Conservation (phyloP, 2,113 vertebrate genomes). For the Macroglossus sobrinus region DNA sequence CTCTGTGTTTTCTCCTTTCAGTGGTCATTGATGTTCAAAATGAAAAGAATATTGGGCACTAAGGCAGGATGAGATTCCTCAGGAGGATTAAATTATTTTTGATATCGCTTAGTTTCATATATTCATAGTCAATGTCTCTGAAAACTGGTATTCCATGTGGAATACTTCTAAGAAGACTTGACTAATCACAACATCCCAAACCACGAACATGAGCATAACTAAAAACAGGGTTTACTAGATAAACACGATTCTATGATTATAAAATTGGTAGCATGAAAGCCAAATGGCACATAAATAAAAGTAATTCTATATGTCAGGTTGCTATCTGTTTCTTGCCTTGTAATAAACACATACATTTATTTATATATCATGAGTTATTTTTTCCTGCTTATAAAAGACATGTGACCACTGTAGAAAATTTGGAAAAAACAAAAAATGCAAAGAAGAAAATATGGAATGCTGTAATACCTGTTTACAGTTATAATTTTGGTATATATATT, state of each 20-base stretch:
- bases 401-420: neutral
- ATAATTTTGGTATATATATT: neutral
- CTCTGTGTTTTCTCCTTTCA: neutral
- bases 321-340: neutral
- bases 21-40: neutral
- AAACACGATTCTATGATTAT: constrained; percentile 39
- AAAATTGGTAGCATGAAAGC: constrained; percentile 3
- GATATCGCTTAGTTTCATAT: neutral
- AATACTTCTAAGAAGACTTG: constrained; percentile 35
- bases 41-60: neutral
- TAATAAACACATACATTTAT: neutral
- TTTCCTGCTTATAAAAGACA: neutral
- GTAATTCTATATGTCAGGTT: neutral
- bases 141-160: constrained; percentile 39
- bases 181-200: constrained; percentile 34
- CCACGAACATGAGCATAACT: constrained; percentile 5
- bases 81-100: constrained; percentile 48
- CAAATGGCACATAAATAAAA: constrained; percentile 25
- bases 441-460: neutral
- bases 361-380: neutral
- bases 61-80: constrained; percentile 15
- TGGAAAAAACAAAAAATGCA: neutral
- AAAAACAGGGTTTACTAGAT: constrained; percentile 48
- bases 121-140: constrained; percentile 45
- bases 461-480: neutral